Evolutionary conservation across 2,888 invertebrate species (phyloP), one percentile per base, ranked within the genome.

Genomic region (Apamea crenata): DNA sequence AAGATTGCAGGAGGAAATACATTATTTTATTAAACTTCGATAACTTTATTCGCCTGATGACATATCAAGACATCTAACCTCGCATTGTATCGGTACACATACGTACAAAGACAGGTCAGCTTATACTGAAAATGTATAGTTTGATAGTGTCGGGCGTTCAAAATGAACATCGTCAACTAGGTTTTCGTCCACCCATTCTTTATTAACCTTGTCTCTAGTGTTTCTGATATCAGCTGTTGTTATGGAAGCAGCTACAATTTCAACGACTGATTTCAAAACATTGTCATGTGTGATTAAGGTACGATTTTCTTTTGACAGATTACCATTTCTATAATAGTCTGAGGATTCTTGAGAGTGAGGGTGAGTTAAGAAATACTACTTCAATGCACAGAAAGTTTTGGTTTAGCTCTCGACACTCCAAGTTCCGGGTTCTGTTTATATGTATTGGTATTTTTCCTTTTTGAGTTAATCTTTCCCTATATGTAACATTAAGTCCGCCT

Each of bases 231-330:
- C 6, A 10, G 6, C n/a, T n/a, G 4, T 53, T 29, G 8, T 65
- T 53, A 25, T 50, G 16, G 7, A 56, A 21, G 25, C 18, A 67
- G 21, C 32, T 18, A 29, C 21, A 29, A 29, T 59, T 53, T 32
- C 5, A 70, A n/a, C 32, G 70, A 25, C 25, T n/a, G 61, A 32
- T 78, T 65, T 36, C 1, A 16, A 65, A 65, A 65, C 4, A 29
- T 56, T 78, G 10, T 12, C 21, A 18, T 2, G 16, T 25, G 36
- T 69, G n/a, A 68, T n/a, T 61, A 44, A 56, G 53, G 3, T 32
- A 6, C 36, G 2, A 29, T 56, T 56, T 69, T 80, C 18, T 80
- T 56, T 75, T 75, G 68, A 36, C 80, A 81, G 80, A 36, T 44
- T 61, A 36, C 47, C 68, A n/a, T 53, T 74, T 16, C 36, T n/a